Conservation (phyloP, 1,140 invertebrate genomes). For the Ceratina calcarata region DNA sequence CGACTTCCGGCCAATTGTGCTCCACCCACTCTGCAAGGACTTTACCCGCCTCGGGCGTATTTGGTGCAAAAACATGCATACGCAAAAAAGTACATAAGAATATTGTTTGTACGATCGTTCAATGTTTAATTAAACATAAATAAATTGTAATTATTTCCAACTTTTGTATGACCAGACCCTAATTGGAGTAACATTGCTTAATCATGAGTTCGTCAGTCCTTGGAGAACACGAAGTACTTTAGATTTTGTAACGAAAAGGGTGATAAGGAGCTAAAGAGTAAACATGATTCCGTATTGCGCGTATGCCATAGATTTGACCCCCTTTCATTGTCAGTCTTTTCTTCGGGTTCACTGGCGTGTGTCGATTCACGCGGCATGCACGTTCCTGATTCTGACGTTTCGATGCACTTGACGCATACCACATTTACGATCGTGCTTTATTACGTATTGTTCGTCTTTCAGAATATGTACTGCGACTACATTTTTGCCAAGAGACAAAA, state of each 20-base stretch:
- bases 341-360: constrained; percentile 49
- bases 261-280: too few species aligned
- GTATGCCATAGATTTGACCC: constrained; percentile 37
- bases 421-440: constrained; percentile 24
- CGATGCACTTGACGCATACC: constrained; percentile 41
- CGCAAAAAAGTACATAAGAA: neutral
- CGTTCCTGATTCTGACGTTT: constrained; percentile 38
- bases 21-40: constrained; percentile 45
- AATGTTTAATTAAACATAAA: too few species aligned
- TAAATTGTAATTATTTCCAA: too few species aligned
- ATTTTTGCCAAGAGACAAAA: too few species aligned
- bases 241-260: too few species aligned
- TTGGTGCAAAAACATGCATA: neutral
- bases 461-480: neutral
- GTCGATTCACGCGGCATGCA: constrained; percentile 45
- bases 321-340: constrained; percentile 51
- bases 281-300: neutral
- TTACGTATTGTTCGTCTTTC: constrained; percentile 16
- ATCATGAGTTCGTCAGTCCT: too few species aligned
- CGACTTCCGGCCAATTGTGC: constrained; percentile 17
- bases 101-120: neutral
- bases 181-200: too few species aligned
- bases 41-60: constrained; percentile 2
- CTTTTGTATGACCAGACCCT: too few species aligned
- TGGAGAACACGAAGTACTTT: too few species aligned